Evolutionary conservation across 2,113 vertebrate species (phyloP), one percentile per base, ranked within the genome.

Genomic region (Alligator sinensis): DNA sequence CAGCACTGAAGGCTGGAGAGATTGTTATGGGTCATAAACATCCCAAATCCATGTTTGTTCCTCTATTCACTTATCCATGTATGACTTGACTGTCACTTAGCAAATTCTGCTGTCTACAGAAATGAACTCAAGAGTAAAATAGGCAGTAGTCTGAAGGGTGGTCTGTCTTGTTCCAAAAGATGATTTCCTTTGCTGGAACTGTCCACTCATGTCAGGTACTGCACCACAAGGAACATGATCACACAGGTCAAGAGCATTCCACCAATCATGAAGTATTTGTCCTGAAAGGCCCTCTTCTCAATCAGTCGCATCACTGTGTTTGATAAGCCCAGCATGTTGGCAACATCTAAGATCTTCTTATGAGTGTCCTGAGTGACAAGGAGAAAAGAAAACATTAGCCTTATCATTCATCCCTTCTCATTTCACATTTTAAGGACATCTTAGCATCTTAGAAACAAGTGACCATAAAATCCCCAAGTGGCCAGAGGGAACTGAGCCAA

Each of bases 221-320:
- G 98, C 91, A 99, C 97, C 0, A 99, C 98, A 1, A 99, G 98
- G 92, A 99, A 98, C 98, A 99, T 99, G 95, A 99, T 63, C 55
- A 99, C 74, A 38, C 99, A 99, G 93, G 99, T 99, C 61, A 99
- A 27, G 77, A 99, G 93, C 99, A 99, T 99, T 14, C 99, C 99
- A 16, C 99, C 99, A 0, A 99, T 98, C 99, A 99, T 99, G 95
- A 99, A 98, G 97, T 99, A 98, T 97, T 99, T 99, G 92, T 99
- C 99, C 84, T 99, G 99, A 68, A 99, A 99, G 79, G 99, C 99
- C 94, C 99, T 97, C 77, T 99, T 99, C 96, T 99, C 99, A 5
- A 99, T 99, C 87, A 99, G 98, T 82, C 99, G 98, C 99, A 99
- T 99, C 80, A 99, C 99, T 0, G 99, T 99, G 96, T 99, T 99